Evolutionary conservation across 2,113 vertebrate genomes (phyloP).

Genomic region (Hyperoodon ampullatus): DNA sequence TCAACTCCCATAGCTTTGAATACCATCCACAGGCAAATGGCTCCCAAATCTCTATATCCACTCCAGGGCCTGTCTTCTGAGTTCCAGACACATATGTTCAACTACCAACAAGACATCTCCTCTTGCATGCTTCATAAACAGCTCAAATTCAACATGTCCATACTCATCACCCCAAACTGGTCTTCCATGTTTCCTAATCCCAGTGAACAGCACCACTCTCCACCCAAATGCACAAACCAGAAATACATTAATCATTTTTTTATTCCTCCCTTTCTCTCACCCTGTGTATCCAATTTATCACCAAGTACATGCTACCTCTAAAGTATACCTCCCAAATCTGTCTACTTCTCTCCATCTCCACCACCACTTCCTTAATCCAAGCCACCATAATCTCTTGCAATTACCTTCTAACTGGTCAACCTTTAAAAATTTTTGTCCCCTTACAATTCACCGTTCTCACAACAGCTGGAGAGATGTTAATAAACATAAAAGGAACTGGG

Average conservation of each 20-base stretch:
- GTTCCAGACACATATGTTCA: background rate
- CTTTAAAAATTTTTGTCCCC: background rate
- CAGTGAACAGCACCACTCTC: background rate
- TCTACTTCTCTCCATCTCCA: background rate
- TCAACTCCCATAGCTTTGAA: background rate
- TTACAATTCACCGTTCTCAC: slow-evolving; percentile 27
- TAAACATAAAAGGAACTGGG: background rate
- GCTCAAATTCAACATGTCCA: background rate
- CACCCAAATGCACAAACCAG: background rate
- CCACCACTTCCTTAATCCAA: background rate
- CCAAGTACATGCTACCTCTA: background rate
- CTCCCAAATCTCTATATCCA: background rate
- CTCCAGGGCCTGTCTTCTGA: background rate
- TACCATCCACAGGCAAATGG: background rate
- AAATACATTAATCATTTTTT: background rate
- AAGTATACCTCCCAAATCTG: background rate
- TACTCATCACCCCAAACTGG: background rate
- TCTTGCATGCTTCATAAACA: background rate
- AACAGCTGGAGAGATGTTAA: background rate
- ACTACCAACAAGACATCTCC: background rate
- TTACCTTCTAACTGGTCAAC: background rate
- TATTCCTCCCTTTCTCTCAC: background rate
- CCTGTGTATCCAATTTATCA: background rate
- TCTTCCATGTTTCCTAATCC: background rate
- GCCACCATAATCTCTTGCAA: background rate